These are phyloP conservation scores for Abscondita cerata DNA, from an alignment of 2,888 invertebrate species.

Conservation along the genomic window DNA sequence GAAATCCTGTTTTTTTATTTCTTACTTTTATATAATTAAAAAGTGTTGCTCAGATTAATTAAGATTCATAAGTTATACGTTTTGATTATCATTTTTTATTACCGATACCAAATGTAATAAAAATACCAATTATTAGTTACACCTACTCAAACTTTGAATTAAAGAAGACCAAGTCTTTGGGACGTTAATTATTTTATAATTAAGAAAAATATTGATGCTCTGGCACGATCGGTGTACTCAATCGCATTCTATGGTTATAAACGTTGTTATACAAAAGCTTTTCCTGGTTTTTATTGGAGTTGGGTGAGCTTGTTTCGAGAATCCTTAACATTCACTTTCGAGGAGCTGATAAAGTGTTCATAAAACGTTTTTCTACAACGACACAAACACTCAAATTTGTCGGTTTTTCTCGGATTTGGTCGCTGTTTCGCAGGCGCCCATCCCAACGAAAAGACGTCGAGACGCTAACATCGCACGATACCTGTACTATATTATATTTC, in stretches of 20 bases:
- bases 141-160: no score
- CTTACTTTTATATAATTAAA: no score
- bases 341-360: conserved; percentile 12
- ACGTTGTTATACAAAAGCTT: not conserved
- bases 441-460: conserved; percentile 20
- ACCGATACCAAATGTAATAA: no score
- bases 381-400: conserved; percentile 21
- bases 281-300: not conserved
- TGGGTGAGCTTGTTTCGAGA: not conserved
- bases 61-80: no score
- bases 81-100: no score
- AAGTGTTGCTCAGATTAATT: no score
- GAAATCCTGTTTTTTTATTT: no score
- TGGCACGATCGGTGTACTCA: not conserved
- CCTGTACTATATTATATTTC: conserved; percentile 21
- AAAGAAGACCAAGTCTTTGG: no score
- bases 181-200: no score
- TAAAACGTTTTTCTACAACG: conserved; percentile 11
- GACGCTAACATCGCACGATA: conserved; percentile 17
- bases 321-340: conserved; percentile 13
- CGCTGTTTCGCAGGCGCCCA: conserved; percentile 19
- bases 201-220: no score
- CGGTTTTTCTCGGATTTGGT: conserved; percentile 17
- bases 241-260: conserved; percentile 7
- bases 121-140: no score